These are phyloP conservation scores for Battus philenor DNA, from an alignment of 1,140 invertebrate genomes.

Conservation along the genomic window DNA sequence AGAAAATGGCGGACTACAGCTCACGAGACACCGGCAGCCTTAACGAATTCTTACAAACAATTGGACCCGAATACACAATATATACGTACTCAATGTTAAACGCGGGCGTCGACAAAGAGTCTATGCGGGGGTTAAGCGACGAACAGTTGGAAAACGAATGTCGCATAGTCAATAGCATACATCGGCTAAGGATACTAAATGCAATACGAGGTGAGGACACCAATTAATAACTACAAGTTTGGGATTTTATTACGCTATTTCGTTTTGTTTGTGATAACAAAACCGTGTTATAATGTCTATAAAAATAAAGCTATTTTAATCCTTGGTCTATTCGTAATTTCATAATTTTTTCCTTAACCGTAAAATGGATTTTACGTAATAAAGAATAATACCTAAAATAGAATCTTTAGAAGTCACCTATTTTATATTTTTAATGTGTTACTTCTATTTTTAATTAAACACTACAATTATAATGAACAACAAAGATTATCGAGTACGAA, in stretches of 20 bases:
- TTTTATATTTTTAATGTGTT: no score
- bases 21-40: conserved; percentile 94
- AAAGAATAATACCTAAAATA: no score
- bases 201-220: conserved; percentile 84
- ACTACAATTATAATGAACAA: no score
- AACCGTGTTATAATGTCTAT: neutral
- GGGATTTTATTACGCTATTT: no score
- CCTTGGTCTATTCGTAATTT: neutral
- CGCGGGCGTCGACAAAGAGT: conserved; percentile 93
- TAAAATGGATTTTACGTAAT: no score
- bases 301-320: neutral
- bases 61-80: conserved; percentile 94
- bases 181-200: conserved; percentile 92
- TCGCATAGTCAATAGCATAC: conserved; percentile 95
- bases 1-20: conserved; percentile 98
- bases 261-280: neutral
- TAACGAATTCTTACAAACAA: conserved; percentile 91
- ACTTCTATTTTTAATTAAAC: no score
- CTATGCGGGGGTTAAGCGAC: conserved; percentile 88
- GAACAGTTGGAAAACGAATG: conserved; percentile 94
- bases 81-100: conserved; percentile 98
- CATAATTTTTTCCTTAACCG: no score
- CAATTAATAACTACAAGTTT: no score
- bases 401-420: no score
- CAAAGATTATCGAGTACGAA: no score